phyloP scores from a whole-genome alignment of 2,888 invertebrate species.

The Andrena minutula region DNA sequence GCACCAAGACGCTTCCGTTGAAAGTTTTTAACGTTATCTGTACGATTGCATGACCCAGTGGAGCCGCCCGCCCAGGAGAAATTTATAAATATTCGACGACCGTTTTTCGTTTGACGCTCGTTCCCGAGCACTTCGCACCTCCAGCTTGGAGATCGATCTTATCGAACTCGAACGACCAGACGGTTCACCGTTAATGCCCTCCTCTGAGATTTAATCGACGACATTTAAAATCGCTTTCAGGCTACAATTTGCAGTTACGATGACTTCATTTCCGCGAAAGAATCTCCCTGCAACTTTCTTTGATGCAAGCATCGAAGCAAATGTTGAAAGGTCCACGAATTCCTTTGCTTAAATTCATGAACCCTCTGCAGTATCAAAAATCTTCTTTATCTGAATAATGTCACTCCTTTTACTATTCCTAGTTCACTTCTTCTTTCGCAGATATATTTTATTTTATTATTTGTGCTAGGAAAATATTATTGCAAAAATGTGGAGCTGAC shows the following conservation, averaged over 20 bases:
- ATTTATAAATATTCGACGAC: constrained; percentile 82
- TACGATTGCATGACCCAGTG: constrained; percentile 72
- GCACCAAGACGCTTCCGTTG: constrained; percentile 64
- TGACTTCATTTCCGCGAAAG: constrained; percentile 46
- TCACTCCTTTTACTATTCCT: not conserved
- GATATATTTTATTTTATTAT: not conserved
- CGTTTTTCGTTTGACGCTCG: constrained; percentile 62
- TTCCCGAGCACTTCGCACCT: constrained; percentile 49
- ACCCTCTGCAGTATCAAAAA: not conserved
- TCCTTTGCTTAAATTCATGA: constrained; percentile 10
- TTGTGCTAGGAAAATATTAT: too few species aligned
- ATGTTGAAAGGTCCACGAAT: constrained; percentile 1
- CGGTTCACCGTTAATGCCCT: constrained; percentile 34
- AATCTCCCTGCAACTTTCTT: not conserved
- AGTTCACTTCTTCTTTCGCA: not conserved
- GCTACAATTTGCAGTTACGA: constrained; percentile 40
- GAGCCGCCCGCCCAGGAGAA: constrained; percentile 72
- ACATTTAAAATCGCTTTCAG: constrained; percentile 15
- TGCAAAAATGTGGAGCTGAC: too few species aligned
- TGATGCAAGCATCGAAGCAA: not conserved
- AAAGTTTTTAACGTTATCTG: constrained; percentile 70
- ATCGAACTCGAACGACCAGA: constrained; percentile 55
- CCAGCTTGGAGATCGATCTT: constrained; percentile 65
- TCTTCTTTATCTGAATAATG: not conserved
- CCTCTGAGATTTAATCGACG: constrained; percentile 45